Base-by-base conservation (phyloP, 2,888 invertebrate species). In the Eurois occulta region DNA sequence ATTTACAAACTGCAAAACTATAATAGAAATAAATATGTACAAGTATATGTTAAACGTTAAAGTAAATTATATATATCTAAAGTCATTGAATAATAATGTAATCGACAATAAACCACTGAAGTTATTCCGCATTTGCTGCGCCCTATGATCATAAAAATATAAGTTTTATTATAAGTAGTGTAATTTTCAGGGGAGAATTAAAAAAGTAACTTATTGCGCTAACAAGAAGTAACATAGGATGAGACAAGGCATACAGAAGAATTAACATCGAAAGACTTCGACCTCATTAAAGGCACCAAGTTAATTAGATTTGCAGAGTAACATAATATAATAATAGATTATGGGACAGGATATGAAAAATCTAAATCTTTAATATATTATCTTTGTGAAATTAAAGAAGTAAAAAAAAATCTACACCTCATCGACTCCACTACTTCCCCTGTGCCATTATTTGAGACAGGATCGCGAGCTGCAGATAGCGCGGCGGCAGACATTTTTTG, bases 381-480 rank as follows among this genome's bases (percentile, higher is more conserved):
- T 28, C 18, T 32, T 3, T 6, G 1, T 38, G 13, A 35, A 62
- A 64, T 46, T 41, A 35, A 35, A 38, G 28, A 13, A 18, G 6
- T 18, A 2, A 8, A n/a, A 66, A 67, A 70, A 80, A 52, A n/a
- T 52, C 1, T 72, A 8, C 66, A 68, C 24, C 8, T 28, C 13
- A 28, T 69, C 90, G 28, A 72, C 93, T 95, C 95, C 88, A 92
- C 80, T 32, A 60, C 46, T 65, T 72, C 38, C 86, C 18, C 74
- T 89, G 90, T 88, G 86, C 93, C 92, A 94, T 92, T 93, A 94
- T 94, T 93, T 91, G 94, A 94, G 95, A 94, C 94, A 91, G 95
- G 96, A 96, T 95, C 95, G 95, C 95, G 93, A 89, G 91, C 93
- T 92, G 93, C 91, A 94, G 96, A 96, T 96, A 96, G 94, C 93